phyloP scores from a whole-genome alignment of 2,797 vertebrate genomes.

The Gadopsis bispinosus region DNA sequence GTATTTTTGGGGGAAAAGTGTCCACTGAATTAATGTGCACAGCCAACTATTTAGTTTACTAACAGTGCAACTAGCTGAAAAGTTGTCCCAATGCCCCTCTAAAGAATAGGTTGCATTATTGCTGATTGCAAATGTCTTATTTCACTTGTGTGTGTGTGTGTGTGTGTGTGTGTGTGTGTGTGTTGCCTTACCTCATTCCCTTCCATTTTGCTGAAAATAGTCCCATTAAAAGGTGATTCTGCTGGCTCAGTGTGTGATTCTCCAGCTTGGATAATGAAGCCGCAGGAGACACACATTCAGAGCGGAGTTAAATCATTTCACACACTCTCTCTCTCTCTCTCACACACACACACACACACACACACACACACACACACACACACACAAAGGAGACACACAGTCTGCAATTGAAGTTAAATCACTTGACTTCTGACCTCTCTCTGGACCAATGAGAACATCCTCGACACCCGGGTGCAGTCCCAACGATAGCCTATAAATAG shows the following conservation, averaged over 20 bases:
- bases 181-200: slow-evolving; percentile 51
- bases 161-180: slow-evolving; percentile 21
- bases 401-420: slow-evolving; percentile 71
- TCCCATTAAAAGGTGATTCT: slow-evolving; percentile 78
- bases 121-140: slow-evolving; percentile 34
- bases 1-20: not conserved
- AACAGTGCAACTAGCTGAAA: slow-evolving; percentile 4
- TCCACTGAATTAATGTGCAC: not conserved
- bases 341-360: not conserved
- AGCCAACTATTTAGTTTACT: slow-evolving; percentile 9
- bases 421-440: slow-evolving; percentile 73
- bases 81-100: slow-evolving; percentile 4
- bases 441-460: slow-evolving; percentile 65
- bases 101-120: slow-evolving; percentile 13
- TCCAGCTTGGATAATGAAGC: slow-evolving; percentile 78
- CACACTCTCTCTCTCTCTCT: not conserved
- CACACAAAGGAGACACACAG: slow-evolving; percentile 42
- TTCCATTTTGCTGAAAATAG: slow-evolving; percentile 69
- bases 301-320: slow-evolving; percentile 73
- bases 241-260: slow-evolving; percentile 69
- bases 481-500: slow-evolving; percentile 76
- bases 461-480: slow-evolving; percentile 51
- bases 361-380: slow-evolving; percentile 12
- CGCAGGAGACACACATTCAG: slow-evolving; percentile 72
- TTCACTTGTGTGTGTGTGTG: slow-evolving; percentile 23